A percentile compares a stretch with the other conserved stretches of the same genome.
phyloP scores from a whole-genome alignment of 2,888 invertebrate species.

The Caenorhabditis japonica region DNA sequence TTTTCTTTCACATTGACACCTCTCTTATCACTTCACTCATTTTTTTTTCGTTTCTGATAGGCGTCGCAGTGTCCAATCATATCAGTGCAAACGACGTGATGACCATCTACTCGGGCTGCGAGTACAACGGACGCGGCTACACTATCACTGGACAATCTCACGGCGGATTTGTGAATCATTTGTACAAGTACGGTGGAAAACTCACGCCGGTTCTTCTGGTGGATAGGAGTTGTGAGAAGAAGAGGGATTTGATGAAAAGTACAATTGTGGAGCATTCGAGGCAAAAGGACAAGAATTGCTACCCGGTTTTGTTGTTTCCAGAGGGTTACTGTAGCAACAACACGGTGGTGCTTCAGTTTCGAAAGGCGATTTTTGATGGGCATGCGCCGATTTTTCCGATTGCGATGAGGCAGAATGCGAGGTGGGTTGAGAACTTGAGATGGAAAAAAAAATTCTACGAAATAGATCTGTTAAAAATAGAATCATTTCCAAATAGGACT shows the following conservation, averaged over 20 bases:
- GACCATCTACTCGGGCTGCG: conserved; percentile 66
- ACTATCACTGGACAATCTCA: conserved; percentile 72
- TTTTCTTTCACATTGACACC: too few species aligned
- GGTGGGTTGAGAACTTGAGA: too few species aligned
- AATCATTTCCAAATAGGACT: too few species aligned
- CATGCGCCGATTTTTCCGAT: conserved; percentile 57
- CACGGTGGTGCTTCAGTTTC: conserved; percentile 58
- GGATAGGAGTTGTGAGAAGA: conserved; percentile 39
- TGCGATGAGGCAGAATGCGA: conserved; percentile 52
- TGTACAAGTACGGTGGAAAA: conserved; percentile 63
- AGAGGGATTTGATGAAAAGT: conserved; percentile 15
- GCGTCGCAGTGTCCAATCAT: conserved; percentile 71
- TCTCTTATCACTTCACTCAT: too few species aligned
- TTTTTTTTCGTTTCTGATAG: too few species aligned
- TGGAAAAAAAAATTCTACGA: too few species aligned
- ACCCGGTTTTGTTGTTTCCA: conserved; percentile 71
- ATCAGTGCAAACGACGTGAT: conserved; percentile 71
- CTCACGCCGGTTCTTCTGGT: conserved; percentile 58
- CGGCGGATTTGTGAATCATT: conserved; percentile 54
- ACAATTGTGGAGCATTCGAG: conserved; percentile 37
- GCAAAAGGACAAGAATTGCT: conserved; percentile 13
- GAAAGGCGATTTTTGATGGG: conserved; percentile 62
- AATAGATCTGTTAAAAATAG: too few species aligned
- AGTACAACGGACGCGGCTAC: conserved; percentile 61
- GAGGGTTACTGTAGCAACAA: conserved; percentile 71